Percentiles rank a stretch among this genome's conserved stretches.
Evolutionary conservation across 2,888 invertebrate species (phyloP).

Genomic region (Epinotia nisella): DNA sequence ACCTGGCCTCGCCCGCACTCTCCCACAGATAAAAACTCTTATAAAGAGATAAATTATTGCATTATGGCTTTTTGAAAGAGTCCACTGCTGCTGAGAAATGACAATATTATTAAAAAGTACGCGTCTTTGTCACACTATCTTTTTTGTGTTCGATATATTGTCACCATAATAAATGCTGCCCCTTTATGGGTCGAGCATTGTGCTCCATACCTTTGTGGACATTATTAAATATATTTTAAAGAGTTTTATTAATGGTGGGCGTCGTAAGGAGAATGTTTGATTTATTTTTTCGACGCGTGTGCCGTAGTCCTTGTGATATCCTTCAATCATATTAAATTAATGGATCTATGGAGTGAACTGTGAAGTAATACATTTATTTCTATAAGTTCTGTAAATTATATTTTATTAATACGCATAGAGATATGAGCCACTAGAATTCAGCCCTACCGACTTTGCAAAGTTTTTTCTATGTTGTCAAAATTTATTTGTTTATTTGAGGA

Average conservation of each 20-base stretch:
- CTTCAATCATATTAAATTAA: slow-evolving; percentile 72
- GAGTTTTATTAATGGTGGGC: slow-evolving; percentile 85
- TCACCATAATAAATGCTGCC: slow-evolving; percentile 84
- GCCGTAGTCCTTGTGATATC: slow-evolving; percentile 69
- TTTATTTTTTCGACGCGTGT: slow-evolving; percentile 85
- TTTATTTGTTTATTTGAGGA: slow-evolving; percentile 14
- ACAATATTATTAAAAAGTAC: slow-evolving; percentile 85
- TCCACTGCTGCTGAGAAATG: slow-evolving; percentile 85
- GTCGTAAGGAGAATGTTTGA: slow-evolving; percentile 79
- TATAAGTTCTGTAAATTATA: too few relatives aligned
- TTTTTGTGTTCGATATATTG: slow-evolving; percentile 85
- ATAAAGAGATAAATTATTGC: slow-evolving; percentile 85
- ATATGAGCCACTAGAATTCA: background rate
- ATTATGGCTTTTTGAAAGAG: slow-evolving; percentile 85
- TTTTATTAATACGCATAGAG: too few relatives aligned
- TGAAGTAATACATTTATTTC: background rate
- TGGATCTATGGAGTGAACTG: slow-evolving; percentile 11
- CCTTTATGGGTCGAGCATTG: slow-evolving; percentile 82
- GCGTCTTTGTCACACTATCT: slow-evolving; percentile 84
- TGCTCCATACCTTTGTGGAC: slow-evolving; percentile 81
- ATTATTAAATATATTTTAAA: slow-evolving; percentile 85
- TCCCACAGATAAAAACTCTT: slow-evolving; percentile 82
- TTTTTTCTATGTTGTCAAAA: background rate
- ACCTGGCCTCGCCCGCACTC: slow-evolving; percentile 71
- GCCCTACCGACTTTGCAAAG: background rate